Conservation (phyloP, 2,888 invertebrate species). For the Leptinotarsa tumamoca region DNA sequence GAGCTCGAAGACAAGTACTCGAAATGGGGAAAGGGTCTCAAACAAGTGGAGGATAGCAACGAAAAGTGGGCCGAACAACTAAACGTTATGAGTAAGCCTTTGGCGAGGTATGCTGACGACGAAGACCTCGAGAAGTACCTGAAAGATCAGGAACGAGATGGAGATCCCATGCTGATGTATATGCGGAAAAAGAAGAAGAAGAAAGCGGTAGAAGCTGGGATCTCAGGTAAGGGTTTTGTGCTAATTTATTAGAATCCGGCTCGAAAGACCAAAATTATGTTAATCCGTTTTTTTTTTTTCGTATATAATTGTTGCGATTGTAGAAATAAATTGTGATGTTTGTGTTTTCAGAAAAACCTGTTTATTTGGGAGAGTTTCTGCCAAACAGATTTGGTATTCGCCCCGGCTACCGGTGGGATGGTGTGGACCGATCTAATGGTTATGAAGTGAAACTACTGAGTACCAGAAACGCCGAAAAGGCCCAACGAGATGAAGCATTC, state of each 20-base stretch:
- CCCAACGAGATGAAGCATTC: constrained; percentile 86
- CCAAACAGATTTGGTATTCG: constrained; percentile 93
- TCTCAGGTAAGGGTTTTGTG: constrained; percentile 52
- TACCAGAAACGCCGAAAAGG: constrained; percentile 79
- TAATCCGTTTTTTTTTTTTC: background rate
- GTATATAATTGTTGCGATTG: constrained; percentile 7
- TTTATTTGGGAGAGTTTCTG: constrained; percentile 86
- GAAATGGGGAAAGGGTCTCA: constrained; percentile 86
- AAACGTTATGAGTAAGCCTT: constrained; percentile 89
- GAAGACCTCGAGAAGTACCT: constrained; percentile 85
- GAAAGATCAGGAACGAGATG: constrained; percentile 80
- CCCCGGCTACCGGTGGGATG: constrained; percentile 98
- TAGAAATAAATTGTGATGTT: constrained; percentile 25
- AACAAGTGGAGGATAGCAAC: constrained; percentile 83
- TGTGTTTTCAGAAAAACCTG: constrained; percentile 71
- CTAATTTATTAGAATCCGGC: background rate
- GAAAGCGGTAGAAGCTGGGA: constrained; percentile 71
- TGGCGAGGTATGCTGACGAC: constrained; percentile 91
- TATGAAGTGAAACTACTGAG: constrained; percentile 92
- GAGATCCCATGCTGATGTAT: constrained; percentile 95
- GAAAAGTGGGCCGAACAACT: constrained; percentile 78
- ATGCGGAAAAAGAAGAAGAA: constrained; percentile 79
- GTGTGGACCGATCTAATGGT: constrained; percentile 96
- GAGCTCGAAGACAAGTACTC: constrained; percentile 79
- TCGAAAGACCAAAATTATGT: background rate